Percentiles rank a stretch among this genome's conserved stretches.
phyloP scores from a whole-genome alignment of 2,888 invertebrate genomes.

The Ophonus ardosiacus region DNA sequence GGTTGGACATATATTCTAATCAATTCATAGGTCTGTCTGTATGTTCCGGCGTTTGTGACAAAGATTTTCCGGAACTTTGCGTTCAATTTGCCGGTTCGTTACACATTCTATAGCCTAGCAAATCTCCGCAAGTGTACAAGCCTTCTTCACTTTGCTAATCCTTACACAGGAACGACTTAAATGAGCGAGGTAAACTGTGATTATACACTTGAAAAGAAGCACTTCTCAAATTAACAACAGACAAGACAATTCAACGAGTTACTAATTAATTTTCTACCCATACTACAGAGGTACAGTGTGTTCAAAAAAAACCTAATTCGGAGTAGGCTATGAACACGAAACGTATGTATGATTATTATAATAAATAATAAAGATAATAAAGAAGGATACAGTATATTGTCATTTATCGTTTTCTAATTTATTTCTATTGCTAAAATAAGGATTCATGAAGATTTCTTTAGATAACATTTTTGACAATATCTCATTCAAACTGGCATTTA shows the following conservation, averaged over 20 bases:
- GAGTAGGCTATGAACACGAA: too few relatives aligned
- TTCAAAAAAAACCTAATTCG: too few relatives aligned
- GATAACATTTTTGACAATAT: too few relatives aligned
- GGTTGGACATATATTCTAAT: neutral
- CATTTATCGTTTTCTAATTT: too few relatives aligned
- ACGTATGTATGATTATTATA: too few relatives aligned
- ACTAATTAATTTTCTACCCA: too few relatives aligned
- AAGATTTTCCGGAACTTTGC: constrained; percentile 39
- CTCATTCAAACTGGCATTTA: too few relatives aligned
- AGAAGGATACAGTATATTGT: too few relatives aligned
- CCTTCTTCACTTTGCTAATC: neutral
- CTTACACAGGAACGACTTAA: neutral
- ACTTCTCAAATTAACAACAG: neutral
- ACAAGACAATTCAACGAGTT: neutral
- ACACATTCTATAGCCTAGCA: constrained; percentile 18
- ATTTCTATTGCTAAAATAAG: too few relatives aligned
- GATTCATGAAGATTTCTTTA: too few relatives aligned
- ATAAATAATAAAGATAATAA: too few relatives aligned
- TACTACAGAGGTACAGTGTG: too few relatives aligned
- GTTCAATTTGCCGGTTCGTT: constrained; percentile 42
- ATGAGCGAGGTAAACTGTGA: neutral
- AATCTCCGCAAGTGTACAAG: neutral
- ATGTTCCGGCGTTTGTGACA: constrained; percentile 31
- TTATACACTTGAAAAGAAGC: neutral
- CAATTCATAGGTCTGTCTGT: neutral